phyloP scores from a whole-genome alignment of 2,888 invertebrate species.

The Stenurella melanura region DNA sequence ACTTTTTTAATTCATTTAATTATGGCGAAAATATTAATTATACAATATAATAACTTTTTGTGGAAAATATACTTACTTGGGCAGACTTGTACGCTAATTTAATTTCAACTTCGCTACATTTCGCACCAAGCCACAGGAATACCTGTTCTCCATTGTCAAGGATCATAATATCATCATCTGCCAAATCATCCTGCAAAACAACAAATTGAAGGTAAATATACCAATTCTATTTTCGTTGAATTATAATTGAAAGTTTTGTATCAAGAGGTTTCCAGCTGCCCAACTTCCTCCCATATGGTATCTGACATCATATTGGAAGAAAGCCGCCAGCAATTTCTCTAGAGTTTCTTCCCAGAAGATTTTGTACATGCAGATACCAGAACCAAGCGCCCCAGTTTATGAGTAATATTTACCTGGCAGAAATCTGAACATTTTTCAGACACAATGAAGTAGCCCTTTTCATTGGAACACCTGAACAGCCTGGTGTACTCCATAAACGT shows the following conservation, averaged over 20 bases:
- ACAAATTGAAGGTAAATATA: not conserved
- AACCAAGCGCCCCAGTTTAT: too few relatives aligned
- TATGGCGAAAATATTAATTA: too few relatives aligned
- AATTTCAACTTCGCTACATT: constrained; percentile 98
- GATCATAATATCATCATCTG: constrained; percentile 99
- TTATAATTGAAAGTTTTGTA: too few relatives aligned
- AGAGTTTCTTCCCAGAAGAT: too few relatives aligned
- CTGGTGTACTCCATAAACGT: constrained; percentile 95
- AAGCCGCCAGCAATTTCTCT: too few relatives aligned
- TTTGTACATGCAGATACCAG: too few relatives aligned
- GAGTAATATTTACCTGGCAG: constrained; percentile 83
- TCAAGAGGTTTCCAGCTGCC: too few relatives aligned
- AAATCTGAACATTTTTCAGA: constrained; percentile 99
- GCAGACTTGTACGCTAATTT: constrained; percentile 99
- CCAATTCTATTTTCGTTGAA: too few relatives aligned
- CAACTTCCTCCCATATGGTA: too few relatives aligned
- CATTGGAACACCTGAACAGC: constrained; percentile 98
- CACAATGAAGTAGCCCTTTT: constrained; percentile 98
- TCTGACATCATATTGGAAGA: too few relatives aligned
- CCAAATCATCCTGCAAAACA: constrained; percentile 92
- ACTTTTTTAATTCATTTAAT: too few relatives aligned
- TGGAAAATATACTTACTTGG: constrained; percentile 80
- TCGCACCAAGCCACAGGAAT: constrained; percentile 97
- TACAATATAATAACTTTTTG: not conserved
- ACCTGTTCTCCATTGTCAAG: constrained; percentile 98